Evolutionary conservation across 2,888 invertebrate genomes (phyloP), one percentile per base, ranked within the genome.

Genomic region (Agapostemon virescens): DNA sequence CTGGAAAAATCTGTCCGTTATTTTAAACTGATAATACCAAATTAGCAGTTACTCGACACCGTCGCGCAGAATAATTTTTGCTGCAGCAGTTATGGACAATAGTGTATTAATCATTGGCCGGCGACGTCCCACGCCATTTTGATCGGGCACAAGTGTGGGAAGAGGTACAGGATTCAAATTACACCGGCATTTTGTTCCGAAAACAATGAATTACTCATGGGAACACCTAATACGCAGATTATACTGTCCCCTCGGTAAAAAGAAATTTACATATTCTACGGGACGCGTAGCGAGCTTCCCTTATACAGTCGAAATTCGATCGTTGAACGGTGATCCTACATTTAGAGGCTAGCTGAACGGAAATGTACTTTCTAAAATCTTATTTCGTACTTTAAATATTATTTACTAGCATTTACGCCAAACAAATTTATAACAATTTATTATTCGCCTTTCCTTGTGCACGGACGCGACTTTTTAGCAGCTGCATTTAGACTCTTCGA

Each of bases 161-260:
- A 0, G 61, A 33, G 33, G 33, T 61, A 30, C 30, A 20, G 33
- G 11, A 61, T 61, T 61, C 61, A 33, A 61, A 33, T 61, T 61
- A 61, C 61, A 20, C 9, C 9, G 61, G 9, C 33, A 33, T 33
- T 20, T 61, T 61, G 61, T 17, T 3, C 55, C 26, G 55, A 61
- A 61, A 33, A 17, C 61, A 33, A 61, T 61, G 30, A 61, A 61
- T 33, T 61, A 61, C 61, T 61, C 61, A 61, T 33, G 61, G 61
- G 33, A 61, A 33, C 26, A 15, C 20, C 61, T 61, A 61, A 55
- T 55, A 55, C 55, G 26, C 58, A 4, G 30, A 61, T 30, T 33
- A 33, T 33, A 3, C 61, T 20, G 61, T 61, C 61, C 33, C 58
- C 20, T 30, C 3, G 30, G 11, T 1, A 33, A 61, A 20, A 20